Base-by-base conservation (phyloP, 1,140 invertebrate species). In the Kradibia gibbosae region DNA sequence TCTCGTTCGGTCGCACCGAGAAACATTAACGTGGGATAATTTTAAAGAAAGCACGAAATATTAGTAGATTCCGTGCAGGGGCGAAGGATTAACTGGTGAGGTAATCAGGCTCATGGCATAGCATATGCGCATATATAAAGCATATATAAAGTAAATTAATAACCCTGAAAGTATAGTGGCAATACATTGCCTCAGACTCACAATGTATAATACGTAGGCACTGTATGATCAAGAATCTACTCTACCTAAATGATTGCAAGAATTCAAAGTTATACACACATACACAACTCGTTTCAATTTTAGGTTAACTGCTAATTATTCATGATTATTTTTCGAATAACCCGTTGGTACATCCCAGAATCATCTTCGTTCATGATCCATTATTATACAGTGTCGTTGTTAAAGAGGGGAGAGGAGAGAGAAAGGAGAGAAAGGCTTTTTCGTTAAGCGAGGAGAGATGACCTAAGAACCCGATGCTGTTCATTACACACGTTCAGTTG, bases 281-380 rank as follows among this genome's bases (percentile, higher is more conserved):
- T 28, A 22, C 22, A 65, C 15, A 28, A 31, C 25, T 36, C 22
- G 22, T 67, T 10, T 22, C 62, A 3, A 65, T 74, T 80, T 3
- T 74, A 48, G 78, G 71, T 74, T 67, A 80, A 80, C 71, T 73
- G 45, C 70, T 74, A 80, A 80, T 80, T 74, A 80, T 74, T 74
- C 57, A 20, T 10, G 20, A 28, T 42, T 78, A 60, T 50, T 55
- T 62, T 20, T 53, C 17, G 57, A 39, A 36, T 31, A 13, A 42
- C 0, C 42, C 25, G 42, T 8, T 72, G 45, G 28, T 72, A 25
- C 10, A 0, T 50, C 8, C 11, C 10, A 2, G 22, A 1, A n/a
- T n/a, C n/a, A n/a, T n/a, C n/a, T n/a, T n/a, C n/a, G n/a, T n/a
- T n/a, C n/a, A n/a, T n/a, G n/a, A n/a, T n/a, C n/a, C n/a, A n/a